Conservation (phyloP, 2,888 invertebrate genomes). For the Chaetogeoica ovagalla region DNA sequence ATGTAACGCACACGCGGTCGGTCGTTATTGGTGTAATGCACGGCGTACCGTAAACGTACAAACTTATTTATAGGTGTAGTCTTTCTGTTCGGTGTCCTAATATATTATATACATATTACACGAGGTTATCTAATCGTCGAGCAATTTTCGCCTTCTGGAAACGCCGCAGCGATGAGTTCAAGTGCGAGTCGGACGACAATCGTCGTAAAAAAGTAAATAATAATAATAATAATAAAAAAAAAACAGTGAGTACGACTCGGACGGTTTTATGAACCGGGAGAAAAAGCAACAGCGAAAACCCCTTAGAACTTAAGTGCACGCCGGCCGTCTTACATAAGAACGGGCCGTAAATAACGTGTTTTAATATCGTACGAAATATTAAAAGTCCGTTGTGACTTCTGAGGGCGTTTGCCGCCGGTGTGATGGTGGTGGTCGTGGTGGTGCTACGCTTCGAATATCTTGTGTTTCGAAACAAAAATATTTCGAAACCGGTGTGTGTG, state of each 20-base stretch:
- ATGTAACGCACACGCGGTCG: background rate
- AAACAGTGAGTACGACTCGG: background rate
- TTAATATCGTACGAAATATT: conserved; percentile 13
- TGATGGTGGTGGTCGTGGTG: no score
- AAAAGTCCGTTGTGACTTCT: background rate
- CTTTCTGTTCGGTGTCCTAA: background rate
- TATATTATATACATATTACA: no score
- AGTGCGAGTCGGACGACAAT: conserved; percentile 39
- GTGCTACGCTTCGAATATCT: no score
- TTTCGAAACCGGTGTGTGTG: no score
- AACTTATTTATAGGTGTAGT: no score
- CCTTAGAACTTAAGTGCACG: conserved; percentile 48
- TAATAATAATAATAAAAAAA: conserved; percentile 22
- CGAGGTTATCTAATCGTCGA: background rate
- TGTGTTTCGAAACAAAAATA: no score
- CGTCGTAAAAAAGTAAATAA: conserved; percentile 25
- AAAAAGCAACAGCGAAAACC: conserved; percentile 49
- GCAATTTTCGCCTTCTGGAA: background rate
- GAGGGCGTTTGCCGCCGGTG: no score
- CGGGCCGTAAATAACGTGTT: conserved; percentile 47
- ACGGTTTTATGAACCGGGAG: conserved; percentile 46
- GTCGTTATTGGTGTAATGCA: no score
- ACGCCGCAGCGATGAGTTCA: background rate
- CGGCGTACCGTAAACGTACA: no score
- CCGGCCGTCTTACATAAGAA: background rate